Percentiles rank a stretch among this genome's conserved stretches.
Evolutionary conservation across 2,888 invertebrate species (phyloP).

Genomic region (Drosophila testacea): DNA sequence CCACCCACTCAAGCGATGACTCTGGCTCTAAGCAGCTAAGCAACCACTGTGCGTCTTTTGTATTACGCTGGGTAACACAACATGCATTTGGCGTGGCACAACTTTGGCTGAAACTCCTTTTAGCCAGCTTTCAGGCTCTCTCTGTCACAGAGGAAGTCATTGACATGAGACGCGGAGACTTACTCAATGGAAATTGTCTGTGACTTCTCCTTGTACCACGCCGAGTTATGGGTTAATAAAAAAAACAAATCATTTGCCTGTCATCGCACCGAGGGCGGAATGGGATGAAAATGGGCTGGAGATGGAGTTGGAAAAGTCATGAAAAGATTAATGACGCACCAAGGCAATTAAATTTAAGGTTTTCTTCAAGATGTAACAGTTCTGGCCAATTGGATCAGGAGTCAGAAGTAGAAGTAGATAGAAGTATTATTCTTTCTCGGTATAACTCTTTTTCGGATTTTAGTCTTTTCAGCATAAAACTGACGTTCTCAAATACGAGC

Average conservation of each 20-base stretch:
- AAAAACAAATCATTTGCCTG: constrained; percentile 21
- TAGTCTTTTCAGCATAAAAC: no score
- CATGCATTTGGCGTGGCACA: constrained; percentile 46
- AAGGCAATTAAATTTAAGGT: constrained; percentile 6
- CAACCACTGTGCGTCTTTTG: neutral
- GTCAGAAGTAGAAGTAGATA: neutral
- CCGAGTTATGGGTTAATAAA: constrained; percentile 22
- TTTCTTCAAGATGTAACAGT: constrained; percentile 3
- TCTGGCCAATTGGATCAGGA: neutral
- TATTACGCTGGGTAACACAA: constrained; percentile 13
- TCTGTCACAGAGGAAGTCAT: constrained; percentile 37
- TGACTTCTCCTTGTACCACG: neutral
- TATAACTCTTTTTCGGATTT: no score
- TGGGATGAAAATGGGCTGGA: neutral
- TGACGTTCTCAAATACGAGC: no score
- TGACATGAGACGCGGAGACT: constrained; percentile 43
- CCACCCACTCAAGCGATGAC: constrained; percentile 33
- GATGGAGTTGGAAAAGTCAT: constrained; percentile 3
- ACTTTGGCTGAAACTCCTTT: constrained; percentile 34
- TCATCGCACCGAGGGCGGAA: constrained; percentile 13
- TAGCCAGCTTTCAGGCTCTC: neutral
- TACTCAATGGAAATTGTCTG: constrained; percentile 24
- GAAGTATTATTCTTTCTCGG: no score
- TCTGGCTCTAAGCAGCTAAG: constrained; percentile 1
- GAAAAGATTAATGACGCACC: neutral